Evolutionary conservation across 2,113 vertebrate genomes (phyloP), one percentile per base, ranked within the genome.

Genomic region (Actenoides hombroni): DNA sequence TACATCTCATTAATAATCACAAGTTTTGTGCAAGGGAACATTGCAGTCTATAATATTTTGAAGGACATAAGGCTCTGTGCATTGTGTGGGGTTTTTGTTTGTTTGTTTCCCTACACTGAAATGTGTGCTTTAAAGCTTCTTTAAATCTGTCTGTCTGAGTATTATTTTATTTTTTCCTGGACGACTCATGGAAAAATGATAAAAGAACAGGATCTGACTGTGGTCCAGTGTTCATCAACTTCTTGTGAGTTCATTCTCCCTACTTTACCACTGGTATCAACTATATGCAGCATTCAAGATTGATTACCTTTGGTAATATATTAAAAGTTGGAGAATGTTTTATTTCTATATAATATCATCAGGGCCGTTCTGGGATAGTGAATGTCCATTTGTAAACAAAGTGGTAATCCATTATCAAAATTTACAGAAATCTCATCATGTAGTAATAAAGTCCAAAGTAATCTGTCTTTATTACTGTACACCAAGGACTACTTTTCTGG

Each of bases 391-490:
- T 79, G 67, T 49, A 95, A 93, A 88, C 31, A 90, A 74, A 79
- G 24, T 31, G 11, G 37, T 78, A 68, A 96, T 85, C 51, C 44
- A 70, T 86, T 93, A 88, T 29, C 20, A 75, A 91, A 93, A 86
- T 56, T 28, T 83, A 44, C 5, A 82, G 60, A 94, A 84, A 71
- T 73, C 37, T 92, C 75, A 67, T 82, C n/a, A 57, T 63, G 19
- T 16, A 46, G 28, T 83, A 77, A 68, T 78, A 51, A 83, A 90
- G 48, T 83, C 60, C 75, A 86, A 90, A 92, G 71, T 88, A 71
- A 82, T 82, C n/a, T 67, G 17, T 81, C 83, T 85, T 89, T 83
- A 81, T 95, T 96, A 92, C 31, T 73, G 37, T 92, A 77, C 78
- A 76, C 42, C 44, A 75, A 90, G 71, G 84, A 94, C 83, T 78